Evolutionary conservation across 1,140 invertebrate genomes (phyloP).

Genomic region (Solenopsis fugax): DNA sequence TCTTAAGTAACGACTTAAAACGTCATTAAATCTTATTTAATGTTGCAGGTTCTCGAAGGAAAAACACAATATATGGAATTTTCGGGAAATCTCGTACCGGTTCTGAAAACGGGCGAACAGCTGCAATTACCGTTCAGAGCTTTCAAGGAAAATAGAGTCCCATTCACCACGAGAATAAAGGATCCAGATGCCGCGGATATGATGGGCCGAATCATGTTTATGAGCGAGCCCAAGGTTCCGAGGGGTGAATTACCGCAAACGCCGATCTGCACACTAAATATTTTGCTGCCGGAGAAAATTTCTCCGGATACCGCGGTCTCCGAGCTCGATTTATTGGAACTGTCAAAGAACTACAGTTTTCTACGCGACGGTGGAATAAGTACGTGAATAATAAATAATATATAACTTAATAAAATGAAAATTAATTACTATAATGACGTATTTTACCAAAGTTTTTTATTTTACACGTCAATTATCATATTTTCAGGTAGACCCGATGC

Average conservation of each 20-base stretch:
- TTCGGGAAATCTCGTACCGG: slow-evolving; percentile 97
- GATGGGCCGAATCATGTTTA: slow-evolving; percentile 95
- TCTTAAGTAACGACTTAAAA: not conserved
- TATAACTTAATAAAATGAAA: not conserved
- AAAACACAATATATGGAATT: slow-evolving; percentile 97
- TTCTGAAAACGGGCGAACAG: slow-evolving; percentile 97
- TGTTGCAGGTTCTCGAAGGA: slow-evolving; percentile 91
- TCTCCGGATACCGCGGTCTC: slow-evolving; percentile 90
- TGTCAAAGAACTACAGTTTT: slow-evolving; percentile 90
- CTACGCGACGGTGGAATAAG: slow-evolving; percentile 87
- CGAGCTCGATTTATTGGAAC: slow-evolving; percentile 90
- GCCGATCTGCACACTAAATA: slow-evolving; percentile 96
- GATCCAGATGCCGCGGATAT: slow-evolving; percentile 91
- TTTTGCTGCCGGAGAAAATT: slow-evolving; percentile 93
- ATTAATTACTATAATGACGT: slow-evolving; percentile 10
- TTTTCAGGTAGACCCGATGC: slow-evolving; percentile 88
- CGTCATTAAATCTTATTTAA: slow-evolving; percentile 3
- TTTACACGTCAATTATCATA: slow-evolving; percentile 7
- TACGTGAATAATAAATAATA: slow-evolving; percentile 77
- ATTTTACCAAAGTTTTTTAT: not conserved
- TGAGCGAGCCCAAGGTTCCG: slow-evolving; percentile 96
- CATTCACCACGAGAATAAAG: slow-evolving; percentile 95
- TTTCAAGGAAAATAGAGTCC: slow-evolving; percentile 97
- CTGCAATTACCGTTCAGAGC: slow-evolving; percentile 94
- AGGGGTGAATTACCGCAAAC: slow-evolving; percentile 94